Conservation (phyloP, 1,140 invertebrate species). For the Holcopasites calliopsidis region DNA sequence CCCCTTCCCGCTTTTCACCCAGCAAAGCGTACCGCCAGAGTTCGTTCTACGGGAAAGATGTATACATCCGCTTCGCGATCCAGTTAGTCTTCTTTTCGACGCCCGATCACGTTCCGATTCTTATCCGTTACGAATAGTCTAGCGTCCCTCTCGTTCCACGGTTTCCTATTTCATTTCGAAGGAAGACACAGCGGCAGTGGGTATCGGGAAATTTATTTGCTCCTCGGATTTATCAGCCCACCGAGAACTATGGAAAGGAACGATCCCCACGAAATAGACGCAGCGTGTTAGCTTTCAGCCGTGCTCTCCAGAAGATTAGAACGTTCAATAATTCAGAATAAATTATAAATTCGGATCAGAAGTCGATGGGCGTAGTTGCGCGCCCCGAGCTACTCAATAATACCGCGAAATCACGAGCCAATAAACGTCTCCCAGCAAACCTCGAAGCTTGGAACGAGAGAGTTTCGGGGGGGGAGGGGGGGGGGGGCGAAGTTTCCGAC, state of each 20-base stretch:
- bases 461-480: neutral
- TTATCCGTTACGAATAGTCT: neutral
- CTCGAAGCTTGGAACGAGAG: neutral
- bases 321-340: too few relatives aligned
- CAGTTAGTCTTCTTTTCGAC: neutral
- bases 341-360: too few relatives aligned
- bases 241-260: neutral
- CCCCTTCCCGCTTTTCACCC: neutral
- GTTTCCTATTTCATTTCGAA: neutral
- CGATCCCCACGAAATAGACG: too few relatives aligned
- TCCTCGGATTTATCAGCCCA: neutral
- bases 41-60: neutral
- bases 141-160: neutral
- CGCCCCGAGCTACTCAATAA: too few relatives aligned
- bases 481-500: neutral
- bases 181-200: neutral
- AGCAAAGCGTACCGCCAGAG: neutral
- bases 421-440: too few relatives aligned
- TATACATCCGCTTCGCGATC: neutral
- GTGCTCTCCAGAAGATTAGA: neutral
- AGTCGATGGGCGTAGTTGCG: too few relatives aligned
- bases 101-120: neutral
- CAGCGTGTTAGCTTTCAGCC: neutral
- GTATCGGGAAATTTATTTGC: neutral
- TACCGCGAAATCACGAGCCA: too few relatives aligned